These are phyloP conservation scores for Pyrocephalus nanus DNA, from an alignment of 2,797 vertebrate species.

Conservation along the genomic window DNA sequence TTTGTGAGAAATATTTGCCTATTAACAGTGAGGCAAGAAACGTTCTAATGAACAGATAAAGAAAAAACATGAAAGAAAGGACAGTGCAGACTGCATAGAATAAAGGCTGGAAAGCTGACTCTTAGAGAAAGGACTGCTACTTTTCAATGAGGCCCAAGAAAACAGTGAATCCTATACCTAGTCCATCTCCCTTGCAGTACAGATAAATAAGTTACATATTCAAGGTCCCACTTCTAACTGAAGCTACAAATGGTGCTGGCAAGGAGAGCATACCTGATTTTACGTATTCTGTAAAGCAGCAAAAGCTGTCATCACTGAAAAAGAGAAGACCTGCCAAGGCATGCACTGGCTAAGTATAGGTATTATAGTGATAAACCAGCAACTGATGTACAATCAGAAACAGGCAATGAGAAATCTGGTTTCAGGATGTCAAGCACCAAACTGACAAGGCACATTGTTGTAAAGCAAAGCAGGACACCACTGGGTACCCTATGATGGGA, in stretches of 20 bases:
- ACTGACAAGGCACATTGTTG: fast-evolving
- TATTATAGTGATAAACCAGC: background rate
- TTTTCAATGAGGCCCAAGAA: background rate
- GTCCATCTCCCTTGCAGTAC: too few species aligned
- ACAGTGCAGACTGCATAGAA: background rate
- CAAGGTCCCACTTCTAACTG: background rate
- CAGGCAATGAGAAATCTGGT: too few species aligned
- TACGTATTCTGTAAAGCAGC: background rate
- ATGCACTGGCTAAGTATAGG: fast-evolving
- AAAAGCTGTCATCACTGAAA: background rate
- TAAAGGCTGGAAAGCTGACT: background rate
- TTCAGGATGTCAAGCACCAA: background rate
- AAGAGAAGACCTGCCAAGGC: background rate
- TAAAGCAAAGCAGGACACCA: background rate
- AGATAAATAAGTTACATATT: background rate
- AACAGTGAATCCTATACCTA: background rate
- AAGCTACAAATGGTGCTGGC: fast-evolving
- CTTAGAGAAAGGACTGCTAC: background rate
- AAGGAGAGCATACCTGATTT: background rate
- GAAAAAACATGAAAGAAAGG: background rate
- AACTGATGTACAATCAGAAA: background rate
- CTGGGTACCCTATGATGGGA: fast-evolving
- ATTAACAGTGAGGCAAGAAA: background rate
- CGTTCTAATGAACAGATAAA: background rate
- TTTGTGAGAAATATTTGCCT: background rate